Conservation (phyloP, 2,888 invertebrate genomes). For the Cheilosia vernalis region DNA sequence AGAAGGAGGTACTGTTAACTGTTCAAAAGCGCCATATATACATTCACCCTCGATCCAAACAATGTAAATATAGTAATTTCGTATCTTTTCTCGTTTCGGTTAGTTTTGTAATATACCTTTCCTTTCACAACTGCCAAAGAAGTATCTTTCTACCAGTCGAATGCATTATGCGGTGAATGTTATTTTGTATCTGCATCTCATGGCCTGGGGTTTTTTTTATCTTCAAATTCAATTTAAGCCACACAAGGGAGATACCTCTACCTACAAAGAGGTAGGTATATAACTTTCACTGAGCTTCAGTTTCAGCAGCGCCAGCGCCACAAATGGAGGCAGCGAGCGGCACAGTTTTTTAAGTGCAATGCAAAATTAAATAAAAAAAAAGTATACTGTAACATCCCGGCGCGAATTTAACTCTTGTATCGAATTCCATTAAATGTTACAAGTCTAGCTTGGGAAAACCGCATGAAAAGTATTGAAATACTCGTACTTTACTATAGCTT, state of each 20-base stretch:
- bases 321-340: slow-evolving; percentile 19
- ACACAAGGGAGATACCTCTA: slow-evolving; percentile 58
- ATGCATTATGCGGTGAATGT: slow-evolving; percentile 68
- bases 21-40: background rate
- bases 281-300: slow-evolving; percentile 57
- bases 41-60: slow-evolving; percentile 29
- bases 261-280: slow-evolving; percentile 29
- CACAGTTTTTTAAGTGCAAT: slow-evolving; percentile 16
- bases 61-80: slow-evolving; percentile 56
- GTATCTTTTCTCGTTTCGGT: slow-evolving; percentile 22
- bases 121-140: slow-evolving; percentile 28
- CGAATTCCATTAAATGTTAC: slow-evolving; percentile 62
- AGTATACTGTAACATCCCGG: slow-evolving; percentile 50
- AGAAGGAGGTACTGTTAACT: slow-evolving; percentile 12
- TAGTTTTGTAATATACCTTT: slow-evolving; percentile 14
- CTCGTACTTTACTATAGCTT: no score
- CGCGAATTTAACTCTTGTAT: slow-evolving; percentile 61
- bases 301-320: background rate
- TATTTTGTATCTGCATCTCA: slow-evolving; percentile 62
- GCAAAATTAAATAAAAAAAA: slow-evolving; percentile 1
- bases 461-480: background rate
- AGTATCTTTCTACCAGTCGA: slow-evolving; percentile 29
- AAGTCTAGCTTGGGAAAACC: slow-evolving; percentile 31
- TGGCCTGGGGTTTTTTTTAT: slow-evolving; percentile 41
- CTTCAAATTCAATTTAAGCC: slow-evolving; percentile 51